Percentiles rank a stretch among this genome's conserved stretches.
phyloP scores from a whole-genome alignment of 1,140 invertebrate species.

The Drosophila pectinifera region DNA sequence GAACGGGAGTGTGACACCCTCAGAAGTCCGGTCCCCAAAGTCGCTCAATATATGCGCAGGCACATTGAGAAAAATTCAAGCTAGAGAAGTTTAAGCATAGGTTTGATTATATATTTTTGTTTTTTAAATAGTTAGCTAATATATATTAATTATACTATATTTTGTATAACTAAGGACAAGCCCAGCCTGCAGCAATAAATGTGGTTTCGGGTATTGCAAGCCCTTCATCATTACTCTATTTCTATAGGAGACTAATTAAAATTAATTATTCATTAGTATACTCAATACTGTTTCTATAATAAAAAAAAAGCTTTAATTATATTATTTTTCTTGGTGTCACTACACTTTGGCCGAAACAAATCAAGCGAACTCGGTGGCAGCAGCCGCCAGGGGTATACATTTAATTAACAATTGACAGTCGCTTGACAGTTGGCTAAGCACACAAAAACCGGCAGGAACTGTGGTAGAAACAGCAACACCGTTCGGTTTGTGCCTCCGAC shows the following conservation, averaged over 20 bases:
- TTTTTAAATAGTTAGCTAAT: too few relatives aligned
- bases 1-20: conserved; percentile 11
- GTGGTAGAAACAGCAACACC: not conserved
- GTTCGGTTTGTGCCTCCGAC: not conserved
- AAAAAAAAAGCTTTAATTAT: too few relatives aligned
- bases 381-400: conserved; percentile 45
- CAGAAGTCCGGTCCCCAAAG: conserved; percentile 13
- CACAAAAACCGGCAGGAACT: conserved; percentile 25
- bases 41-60: conserved; percentile 1
- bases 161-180: too few relatives aligned
- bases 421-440: conserved; percentile 65
- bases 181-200: too few relatives aligned
- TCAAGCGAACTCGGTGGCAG: conserved; percentile 62
- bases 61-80: not conserved
- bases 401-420: conserved; percentile 78
- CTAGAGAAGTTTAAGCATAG: too few relatives aligned
- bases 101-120: too few relatives aligned
- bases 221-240: too few relatives aligned
- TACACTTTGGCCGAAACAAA: conserved; percentile 44
- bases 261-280: too few relatives aligned
- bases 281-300: too few relatives aligned
- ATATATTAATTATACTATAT: too few relatives aligned
- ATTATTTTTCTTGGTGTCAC: conserved; percentile 8
- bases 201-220: too few relatives aligned
- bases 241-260: too few relatives aligned